A percentile compares a stretch with the other conserved stretches of the same genome.
phyloP scores from a whole-genome alignment of 1,140 invertebrate species.

The Charaxes varanes region DNA sequence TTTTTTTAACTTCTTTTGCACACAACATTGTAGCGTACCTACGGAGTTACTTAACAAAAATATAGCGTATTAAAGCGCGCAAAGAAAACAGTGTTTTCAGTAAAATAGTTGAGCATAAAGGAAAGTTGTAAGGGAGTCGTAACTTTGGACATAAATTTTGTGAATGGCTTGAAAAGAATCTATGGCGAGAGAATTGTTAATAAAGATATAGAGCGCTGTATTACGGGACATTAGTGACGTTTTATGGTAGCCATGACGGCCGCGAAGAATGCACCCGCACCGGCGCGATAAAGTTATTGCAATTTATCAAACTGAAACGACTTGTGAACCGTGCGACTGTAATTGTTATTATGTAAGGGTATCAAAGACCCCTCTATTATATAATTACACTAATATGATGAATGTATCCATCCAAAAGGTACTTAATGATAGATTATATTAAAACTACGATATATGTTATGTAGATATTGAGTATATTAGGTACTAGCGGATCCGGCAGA shows the following conservation, averaged over 20 bases:
- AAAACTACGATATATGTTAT: too few relatives aligned
- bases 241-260: slow-evolving; percentile 56
- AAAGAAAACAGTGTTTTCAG: slow-evolving; percentile 72
- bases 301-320: slow-evolving; percentile 33
- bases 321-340: slow-evolving; percentile 6
- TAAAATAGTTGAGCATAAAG: slow-evolving; percentile 65
- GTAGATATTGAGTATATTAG: too few relatives aligned
- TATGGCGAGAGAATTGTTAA: slow-evolving; percentile 67
- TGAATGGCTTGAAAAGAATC: slow-evolving; percentile 63
- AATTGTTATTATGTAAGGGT: slow-evolving; percentile 10
- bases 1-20: slow-evolving; percentile 60
- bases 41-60: slow-evolving; percentile 64
- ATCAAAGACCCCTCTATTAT: neutral
- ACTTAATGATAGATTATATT: too few relatives aligned
- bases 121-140: slow-evolving; percentile 65
- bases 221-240: slow-evolving; percentile 64
- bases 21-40: slow-evolving; percentile 57
- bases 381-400: too few relatives aligned
- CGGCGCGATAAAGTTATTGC: slow-evolving; percentile 21
- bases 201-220: slow-evolving; percentile 69
- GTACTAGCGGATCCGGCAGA: too few relatives aligned
- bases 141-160: slow-evolving; percentile 65
- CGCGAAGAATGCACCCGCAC: slow-evolving; percentile 56
- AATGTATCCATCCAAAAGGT: too few relatives aligned
- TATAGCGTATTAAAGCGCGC: slow-evolving; percentile 66